Base-by-base conservation (phyloP, 1,140 invertebrate genomes). In the Dendrolimus kikuchii region DNA sequence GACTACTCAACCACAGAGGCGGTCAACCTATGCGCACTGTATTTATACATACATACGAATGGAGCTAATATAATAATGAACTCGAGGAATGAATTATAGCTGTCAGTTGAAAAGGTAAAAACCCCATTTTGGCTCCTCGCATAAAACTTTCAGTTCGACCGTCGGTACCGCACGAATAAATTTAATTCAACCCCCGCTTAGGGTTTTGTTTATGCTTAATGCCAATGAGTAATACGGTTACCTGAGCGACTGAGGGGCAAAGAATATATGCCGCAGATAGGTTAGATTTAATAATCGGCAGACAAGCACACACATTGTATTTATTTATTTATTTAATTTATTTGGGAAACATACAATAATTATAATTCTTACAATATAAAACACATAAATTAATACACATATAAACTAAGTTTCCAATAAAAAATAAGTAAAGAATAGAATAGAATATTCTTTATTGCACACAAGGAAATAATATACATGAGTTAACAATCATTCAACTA, bases 121-220 rank as follows among this genome's bases (percentile, higher is more conserved):
- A 64, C 65, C 68, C 60, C 59, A 63, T 67, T 71, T 70, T 50
- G 53, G 53, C 56, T 57, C 76, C 66, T 60, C 39, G 38, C 51
- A 68, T 77, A 79, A 78, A 78, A 71, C 66, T 81, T 71, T 73
- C 67, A 73, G 59, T 67, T 55, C 51, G 23, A 23, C 3, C 50
- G 55, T 55, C 53, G 62, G 64, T 65, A 74, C 67, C 62, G 69
- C 76, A 74, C 77, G 71, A 73, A 74, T 75, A 67, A 65, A 63
- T 51, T 51, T 51, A 55, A 55, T 57, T 61, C 53, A 55, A 64
- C 10, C 49, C 67, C 63, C 63, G 62, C 57, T 46, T 43, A 48
- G 40, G 51, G 42, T 61, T 65, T 63, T 69, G 60, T 62, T 68
- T 63, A 59, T 68, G 67, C 61, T 66, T 57, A 59, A 53, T 59